Conservation (phyloP, 1,140 invertebrate species). For the Bombus vancouverensis region DNA sequence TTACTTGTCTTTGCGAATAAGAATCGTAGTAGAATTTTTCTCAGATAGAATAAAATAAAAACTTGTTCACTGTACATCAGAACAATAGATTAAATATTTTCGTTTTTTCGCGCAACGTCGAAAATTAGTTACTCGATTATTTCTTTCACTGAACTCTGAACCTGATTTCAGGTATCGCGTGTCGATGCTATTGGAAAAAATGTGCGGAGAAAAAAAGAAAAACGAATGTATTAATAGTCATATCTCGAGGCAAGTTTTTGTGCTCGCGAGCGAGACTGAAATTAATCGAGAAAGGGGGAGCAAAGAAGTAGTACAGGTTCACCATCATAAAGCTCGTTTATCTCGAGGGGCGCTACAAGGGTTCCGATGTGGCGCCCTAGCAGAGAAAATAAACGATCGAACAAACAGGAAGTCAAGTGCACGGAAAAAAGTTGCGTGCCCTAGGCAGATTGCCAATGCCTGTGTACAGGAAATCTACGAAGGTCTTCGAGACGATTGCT, state of each 20-base stretch:
- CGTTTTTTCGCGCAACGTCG: no score
- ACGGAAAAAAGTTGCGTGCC: slow-evolving; percentile 34
- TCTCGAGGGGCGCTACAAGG: slow-evolving; percentile 27
- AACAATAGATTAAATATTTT: no score
- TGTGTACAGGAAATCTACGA: slow-evolving; percentile 17
- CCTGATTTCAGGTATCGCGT: background rate
- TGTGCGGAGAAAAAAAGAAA: background rate
- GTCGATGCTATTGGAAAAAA: no score
- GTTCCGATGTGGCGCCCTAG: slow-evolving; percentile 45
- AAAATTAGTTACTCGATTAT: background rate
- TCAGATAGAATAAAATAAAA: no score
- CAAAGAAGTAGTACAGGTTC: slow-evolving; percentile 9
- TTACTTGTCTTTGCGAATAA: background rate
- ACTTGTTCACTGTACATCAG: rapidly evolving
- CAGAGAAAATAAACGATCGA: slow-evolving; percentile 47
- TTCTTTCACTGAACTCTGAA: background rate
- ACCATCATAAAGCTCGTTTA: slow-evolving; percentile 27
- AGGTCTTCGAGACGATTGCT: slow-evolving; percentile 10
- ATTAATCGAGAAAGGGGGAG: background rate
- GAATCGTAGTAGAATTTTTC: no score
- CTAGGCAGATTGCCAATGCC: slow-evolving; percentile 41
- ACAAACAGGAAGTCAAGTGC: slow-evolving; percentile 48
- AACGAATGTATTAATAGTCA: background rate
- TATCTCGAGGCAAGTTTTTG: background rate
- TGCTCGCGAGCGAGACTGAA: background rate